Evolutionary conservation across 2,797 vertebrate genomes (phyloP).

Genomic region (Phrynocephalus guinanensis): DNA sequence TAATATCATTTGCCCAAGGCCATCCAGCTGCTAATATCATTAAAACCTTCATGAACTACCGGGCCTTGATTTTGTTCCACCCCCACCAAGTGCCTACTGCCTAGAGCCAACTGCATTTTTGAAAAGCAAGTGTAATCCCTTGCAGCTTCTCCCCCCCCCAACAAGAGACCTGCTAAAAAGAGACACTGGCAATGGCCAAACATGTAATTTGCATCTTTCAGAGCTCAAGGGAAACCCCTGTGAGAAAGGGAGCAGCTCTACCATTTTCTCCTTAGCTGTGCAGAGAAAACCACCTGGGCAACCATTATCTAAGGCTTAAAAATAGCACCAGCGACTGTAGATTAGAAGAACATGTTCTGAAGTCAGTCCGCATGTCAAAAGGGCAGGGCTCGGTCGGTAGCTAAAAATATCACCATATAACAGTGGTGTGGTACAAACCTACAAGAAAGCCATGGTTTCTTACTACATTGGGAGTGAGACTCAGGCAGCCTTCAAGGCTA

Average conservation of each 20-base stretch:
- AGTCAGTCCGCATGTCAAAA: background rate
- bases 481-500: too few species aligned
- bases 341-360: background rate
- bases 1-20: constrained; percentile 14
- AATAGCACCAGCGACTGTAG: constrained; percentile 10
- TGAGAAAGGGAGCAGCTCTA: background rate
- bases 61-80: constrained; percentile 16
- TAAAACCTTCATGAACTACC: constrained; percentile 14
- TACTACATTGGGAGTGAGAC: background rate
- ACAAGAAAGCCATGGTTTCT: background rate
- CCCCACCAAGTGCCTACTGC: constrained; percentile 16
- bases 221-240: constrained; percentile 8
- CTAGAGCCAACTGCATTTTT: constrained; percentile 11
- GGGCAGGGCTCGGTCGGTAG: background rate
- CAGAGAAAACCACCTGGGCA: constrained; percentile 2
- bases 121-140: background rate
- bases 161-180: background rate
- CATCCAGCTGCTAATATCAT: constrained; percentile 12
- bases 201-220: constrained; percentile 4
- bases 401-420: background rate
- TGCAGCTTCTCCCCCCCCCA: background rate
- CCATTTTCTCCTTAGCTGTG: background rate
- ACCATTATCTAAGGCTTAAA: background rate
- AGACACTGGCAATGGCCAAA: background rate
- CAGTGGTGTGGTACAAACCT: background rate